Evolutionary conservation across 2,888 invertebrate species (phyloP).

Genomic region (Conchocele bisecta): DNA sequence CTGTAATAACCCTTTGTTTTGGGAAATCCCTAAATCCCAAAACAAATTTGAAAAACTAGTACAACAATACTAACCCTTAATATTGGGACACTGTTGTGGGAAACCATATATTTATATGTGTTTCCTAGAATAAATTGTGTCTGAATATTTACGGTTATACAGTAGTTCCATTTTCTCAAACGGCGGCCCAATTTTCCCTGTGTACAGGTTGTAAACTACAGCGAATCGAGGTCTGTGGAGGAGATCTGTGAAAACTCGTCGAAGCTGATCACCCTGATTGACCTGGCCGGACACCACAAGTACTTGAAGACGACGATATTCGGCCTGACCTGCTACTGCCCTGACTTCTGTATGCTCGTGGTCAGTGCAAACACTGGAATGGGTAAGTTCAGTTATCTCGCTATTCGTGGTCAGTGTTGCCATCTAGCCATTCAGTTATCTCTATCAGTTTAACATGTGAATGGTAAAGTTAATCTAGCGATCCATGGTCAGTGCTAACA

Average conservation of each 20-base stretch:
- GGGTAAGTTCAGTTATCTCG: slow-evolving; percentile 77
- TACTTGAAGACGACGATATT: slow-evolving; percentile 97
- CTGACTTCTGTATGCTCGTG: slow-evolving; percentile 95
- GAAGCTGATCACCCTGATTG: slow-evolving; percentile 94
- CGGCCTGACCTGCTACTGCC: slow-evolving; percentile 95
- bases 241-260: slow-evolving; percentile 96
- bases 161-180: background rate
- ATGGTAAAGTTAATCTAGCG: too few relatives aligned
- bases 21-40: too few relatives aligned
- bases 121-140: too few relatives aligned
- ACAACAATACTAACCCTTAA: too few relatives aligned
- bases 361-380: slow-evolving; percentile 90
- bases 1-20: too few relatives aligned
- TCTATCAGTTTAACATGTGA: too few relatives aligned
- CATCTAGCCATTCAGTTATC: too few relatives aligned
- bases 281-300: slow-evolving; percentile 97
- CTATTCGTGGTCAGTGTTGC: too few relatives aligned
- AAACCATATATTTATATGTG: too few relatives aligned
- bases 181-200: too few relatives aligned
- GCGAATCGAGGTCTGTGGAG: slow-evolving; percentile 94
- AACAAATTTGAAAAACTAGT: background rate
- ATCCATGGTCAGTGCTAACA: too few relatives aligned
- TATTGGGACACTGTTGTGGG: too few relatives aligned
- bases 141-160: background rate
- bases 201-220: slow-evolving; percentile 91